These are phyloP conservation scores for Barypeithes pellucidus DNA, from an alignment of 2,888 invertebrate genomes.

Conservation along the genomic window DNA sequence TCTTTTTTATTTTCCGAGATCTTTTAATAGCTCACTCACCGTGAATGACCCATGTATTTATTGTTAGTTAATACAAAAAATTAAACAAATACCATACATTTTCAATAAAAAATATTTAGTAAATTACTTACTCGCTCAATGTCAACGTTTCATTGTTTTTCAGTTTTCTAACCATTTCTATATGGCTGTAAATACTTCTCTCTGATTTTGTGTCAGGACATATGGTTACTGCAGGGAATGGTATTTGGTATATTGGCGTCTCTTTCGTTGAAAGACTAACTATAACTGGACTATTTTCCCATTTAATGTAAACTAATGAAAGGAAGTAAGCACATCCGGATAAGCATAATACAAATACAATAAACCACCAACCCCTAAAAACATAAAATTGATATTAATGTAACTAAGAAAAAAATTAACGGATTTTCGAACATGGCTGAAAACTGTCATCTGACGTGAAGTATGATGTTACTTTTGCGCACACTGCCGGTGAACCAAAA, in stretches of 20 bases:
- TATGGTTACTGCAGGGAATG: constrained; percentile 68
- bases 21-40: too few relatives aligned
- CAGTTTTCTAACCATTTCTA: constrained; percentile 71
- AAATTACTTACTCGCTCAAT: constrained; percentile 73
- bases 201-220: constrained; percentile 64
- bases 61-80: too few relatives aligned
- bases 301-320: constrained; percentile 30
- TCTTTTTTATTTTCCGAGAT: too few relatives aligned
- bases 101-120: too few relatives aligned
- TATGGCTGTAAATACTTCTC: constrained; percentile 77
- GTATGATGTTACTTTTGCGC: too few relatives aligned
- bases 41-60: too few relatives aligned
- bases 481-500: too few relatives aligned
- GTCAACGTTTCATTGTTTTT: constrained; percentile 67
- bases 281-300: constrained; percentile 79
- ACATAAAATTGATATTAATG: too few relatives aligned
- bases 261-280: constrained; percentile 83
- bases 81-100: too few relatives aligned
- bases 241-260: constrained; percentile 77
- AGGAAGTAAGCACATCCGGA: constrained; percentile 28
- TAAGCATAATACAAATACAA: constrained; percentile 24
- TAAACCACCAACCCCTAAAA: constrained; percentile 36
- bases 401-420: too few relatives aligned
- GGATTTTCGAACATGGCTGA: too few relatives aligned
- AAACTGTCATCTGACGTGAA: too few relatives aligned